These are phyloP conservation scores for Melanocharis versteri DNA, from an alignment of 2,113 vertebrate genomes.

Conservation along the genomic window DNA sequence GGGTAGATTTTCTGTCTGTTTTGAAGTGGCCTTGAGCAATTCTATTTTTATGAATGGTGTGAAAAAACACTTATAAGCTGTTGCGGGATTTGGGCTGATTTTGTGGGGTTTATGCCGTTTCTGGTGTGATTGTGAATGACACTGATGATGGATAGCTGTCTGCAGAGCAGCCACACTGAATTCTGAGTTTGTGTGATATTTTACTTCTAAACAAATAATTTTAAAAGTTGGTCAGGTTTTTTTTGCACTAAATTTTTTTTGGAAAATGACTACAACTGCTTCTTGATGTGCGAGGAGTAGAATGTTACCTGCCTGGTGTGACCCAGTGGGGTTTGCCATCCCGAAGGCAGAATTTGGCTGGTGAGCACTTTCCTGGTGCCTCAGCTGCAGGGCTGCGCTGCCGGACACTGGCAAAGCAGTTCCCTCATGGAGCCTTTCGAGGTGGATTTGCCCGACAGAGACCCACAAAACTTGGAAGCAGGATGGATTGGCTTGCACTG, in stretches of 20 bases:
- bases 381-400: neutral
- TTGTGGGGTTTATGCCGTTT: neutral
- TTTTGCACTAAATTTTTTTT: neutral
- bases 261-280: neutral
- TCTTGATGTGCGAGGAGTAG: neutral
- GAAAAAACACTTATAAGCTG: neutral
- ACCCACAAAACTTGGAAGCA: accelerated
- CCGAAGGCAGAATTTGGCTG: neutral
- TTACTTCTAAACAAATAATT: neutral
- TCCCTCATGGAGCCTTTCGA: accelerated
- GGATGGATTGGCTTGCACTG: neutral
- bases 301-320: neutral
- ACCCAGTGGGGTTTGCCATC: neutral
- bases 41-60: neutral
- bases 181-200: conserved; percentile 2
- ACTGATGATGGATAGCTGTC: neutral
- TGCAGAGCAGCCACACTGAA: neutral
- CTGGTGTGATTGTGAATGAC: neutral
- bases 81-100: neutral
- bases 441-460: neutral
- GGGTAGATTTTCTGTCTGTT: neutral
- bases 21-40: neutral
- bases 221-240: accelerated
- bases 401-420: neutral
- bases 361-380: accelerated